Base-by-base conservation (phyloP, 2,888 invertebrate species). In the Aspidapion aeneum region DNA sequence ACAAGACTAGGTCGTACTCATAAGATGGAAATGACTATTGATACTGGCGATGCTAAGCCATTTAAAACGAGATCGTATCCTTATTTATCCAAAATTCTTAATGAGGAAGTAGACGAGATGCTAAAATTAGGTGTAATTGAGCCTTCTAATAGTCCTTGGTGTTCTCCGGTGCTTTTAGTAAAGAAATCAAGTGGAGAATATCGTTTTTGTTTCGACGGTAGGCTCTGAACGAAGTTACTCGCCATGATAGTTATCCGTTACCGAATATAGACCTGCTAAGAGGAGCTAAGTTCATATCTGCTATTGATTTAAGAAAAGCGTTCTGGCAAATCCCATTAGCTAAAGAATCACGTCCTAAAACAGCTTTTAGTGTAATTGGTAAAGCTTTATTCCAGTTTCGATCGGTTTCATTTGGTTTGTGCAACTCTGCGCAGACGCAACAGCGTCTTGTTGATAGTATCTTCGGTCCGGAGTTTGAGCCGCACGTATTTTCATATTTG, bases 301-400 rank as follows among this genome's bases (percentile, higher is more conserved):
- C 52, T 3, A 7, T 56, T 2, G 20, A 50, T 56, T 21, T 61
- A 21, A 21, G 9, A n/a, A 49, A 55, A 16, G 20, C 52, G 18
- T 60, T 54, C 18, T 60, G 60, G 60, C 60, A 60, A 18, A 18
- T 60, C 5, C 21, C 21, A 17, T 18, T n/a, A n/a, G n/a, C n/a
- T n/a, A n/a, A n/a, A n/a, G n/a, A n/a, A n/a, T n/a, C n/a, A n/a
- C n/a, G n/a, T 1, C 2, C n/a, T 22, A 18, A 22, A 55, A 58
- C 49, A 35, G 35, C 49, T n/a, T 60, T 54, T 12, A 19, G 56
- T 20, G 2, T 57, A 0, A 2, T 49, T n/a, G 57, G 48, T 19
- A 17, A 55, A 12, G 49, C 55, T 12, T 19, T 18, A 19, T 56
- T 58, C 22, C 55, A 61, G 18, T 61, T 61, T 61, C 18, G n/a